phyloP scores from a whole-genome alignment of 2,797 vertebrate genomes.

The Eurystomus glaucurus region DNA sequence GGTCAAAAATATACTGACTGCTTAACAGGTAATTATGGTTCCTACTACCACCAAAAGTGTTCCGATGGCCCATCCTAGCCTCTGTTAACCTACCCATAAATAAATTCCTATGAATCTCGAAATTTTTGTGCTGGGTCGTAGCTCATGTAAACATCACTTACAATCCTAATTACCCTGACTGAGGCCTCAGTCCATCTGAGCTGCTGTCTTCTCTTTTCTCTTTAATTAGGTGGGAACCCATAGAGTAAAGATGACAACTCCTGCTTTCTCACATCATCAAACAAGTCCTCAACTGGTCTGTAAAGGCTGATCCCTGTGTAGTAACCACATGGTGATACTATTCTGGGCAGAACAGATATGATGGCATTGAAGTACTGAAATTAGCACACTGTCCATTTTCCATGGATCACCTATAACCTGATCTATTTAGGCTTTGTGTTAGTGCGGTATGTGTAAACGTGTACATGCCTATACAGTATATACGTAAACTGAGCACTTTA shows the following conservation, averaged over 20 bases:
- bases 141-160: background rate
- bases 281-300: background rate
- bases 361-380: background rate
- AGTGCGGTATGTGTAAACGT: no score
- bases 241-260: background rate
- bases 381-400: background rate
- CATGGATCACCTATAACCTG: background rate
- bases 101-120: background rate
- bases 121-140: background rate
- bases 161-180: background rate
- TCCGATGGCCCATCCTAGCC: background rate
- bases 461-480: background rate
- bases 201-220: background rate
- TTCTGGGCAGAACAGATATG: background rate
- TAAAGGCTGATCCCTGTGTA: background rate
- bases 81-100: background rate
- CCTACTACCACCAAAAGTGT: background rate
- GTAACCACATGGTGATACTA: background rate
- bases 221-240: background rate
- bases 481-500: background rate
- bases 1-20: background rate
- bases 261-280: background rate
- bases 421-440: background rate
- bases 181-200: background rate
- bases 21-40: background rate